Evolutionary conservation across 2,113 vertebrate genomes (phyloP).

Genomic region (Petrocephalus zakoni): DNA sequence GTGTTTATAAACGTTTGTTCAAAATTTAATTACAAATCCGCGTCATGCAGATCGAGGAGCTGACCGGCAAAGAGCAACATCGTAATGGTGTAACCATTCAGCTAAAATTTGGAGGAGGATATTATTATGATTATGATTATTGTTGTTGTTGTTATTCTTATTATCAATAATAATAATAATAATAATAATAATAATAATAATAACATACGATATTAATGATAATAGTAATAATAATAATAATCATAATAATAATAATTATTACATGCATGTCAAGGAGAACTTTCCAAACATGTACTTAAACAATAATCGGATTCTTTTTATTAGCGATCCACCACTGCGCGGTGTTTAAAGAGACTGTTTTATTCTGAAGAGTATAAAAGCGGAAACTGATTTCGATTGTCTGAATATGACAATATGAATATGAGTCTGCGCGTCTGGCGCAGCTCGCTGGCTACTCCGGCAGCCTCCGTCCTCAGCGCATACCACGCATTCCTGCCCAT

Average conservation of each 20-base stretch:
- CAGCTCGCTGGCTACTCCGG: constrained; percentile 29
- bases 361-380: background rate
- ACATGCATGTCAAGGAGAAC: background rate
- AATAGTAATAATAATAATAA: background rate
- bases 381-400: background rate
- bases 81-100: background rate
- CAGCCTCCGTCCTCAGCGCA: constrained; percentile 60
- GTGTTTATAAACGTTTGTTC: background rate
- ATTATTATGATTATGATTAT: background rate
- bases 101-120: background rate
- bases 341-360: background rate
- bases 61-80: background rate
- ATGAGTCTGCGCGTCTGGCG: background rate
- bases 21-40: background rate
- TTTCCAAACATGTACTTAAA: background rate
- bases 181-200: no score
- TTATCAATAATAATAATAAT: no score
- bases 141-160: no score
- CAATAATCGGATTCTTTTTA: background rate
- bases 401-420: background rate
- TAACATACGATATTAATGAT: no score
- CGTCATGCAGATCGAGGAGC: background rate
- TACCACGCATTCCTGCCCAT: constrained; percentile 79
- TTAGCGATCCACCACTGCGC: background rate
- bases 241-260: background rate